phyloP scores from a whole-genome alignment of 2,888 invertebrate species.

The Parnassius mnemosyne region DNA sequence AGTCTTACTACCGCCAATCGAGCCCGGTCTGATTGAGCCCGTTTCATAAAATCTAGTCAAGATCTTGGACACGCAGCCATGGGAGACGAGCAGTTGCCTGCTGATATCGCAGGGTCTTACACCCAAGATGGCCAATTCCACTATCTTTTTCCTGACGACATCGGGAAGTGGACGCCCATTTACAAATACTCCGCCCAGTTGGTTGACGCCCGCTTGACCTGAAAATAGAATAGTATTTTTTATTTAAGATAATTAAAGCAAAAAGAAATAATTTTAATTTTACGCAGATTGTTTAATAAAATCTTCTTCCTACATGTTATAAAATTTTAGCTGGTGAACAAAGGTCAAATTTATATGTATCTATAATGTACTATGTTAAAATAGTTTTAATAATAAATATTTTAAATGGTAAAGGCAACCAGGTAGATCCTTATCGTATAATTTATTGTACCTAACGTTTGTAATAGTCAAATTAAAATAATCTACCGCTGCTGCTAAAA shows the following conservation, averaged over 20 bases:
- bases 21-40: conserved; percentile 96
- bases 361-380: neutral
- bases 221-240: conserved; percentile 34
- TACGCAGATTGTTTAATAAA: no score
- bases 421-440: conserved; percentile 2
- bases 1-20: conserved; percentile 96
- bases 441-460: neutral
- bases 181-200: conserved; percentile 97
- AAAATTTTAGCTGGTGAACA: no score
- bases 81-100: conserved; percentile 95
- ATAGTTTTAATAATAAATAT: neutral
- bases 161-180: conserved; percentile 98
- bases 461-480: conserved; percentile 7
- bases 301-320: no score
- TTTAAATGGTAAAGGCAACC: neutral
- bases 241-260: neutral
- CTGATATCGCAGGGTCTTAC: conserved; percentile 98
- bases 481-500: neutral
- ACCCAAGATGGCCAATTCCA: conserved; percentile 95
- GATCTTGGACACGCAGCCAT: conserved; percentile 98
- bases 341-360: no score
- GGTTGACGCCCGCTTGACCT: conserved; percentile 99
- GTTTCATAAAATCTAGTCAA: conserved; percentile 98
- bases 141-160: conserved; percentile 94
- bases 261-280: no score